Evolutionary conservation across 2,888 invertebrate species (phyloP), one percentile per base, ranked within the genome.

Genomic region (Amphipyra tragopoginis): DNA sequence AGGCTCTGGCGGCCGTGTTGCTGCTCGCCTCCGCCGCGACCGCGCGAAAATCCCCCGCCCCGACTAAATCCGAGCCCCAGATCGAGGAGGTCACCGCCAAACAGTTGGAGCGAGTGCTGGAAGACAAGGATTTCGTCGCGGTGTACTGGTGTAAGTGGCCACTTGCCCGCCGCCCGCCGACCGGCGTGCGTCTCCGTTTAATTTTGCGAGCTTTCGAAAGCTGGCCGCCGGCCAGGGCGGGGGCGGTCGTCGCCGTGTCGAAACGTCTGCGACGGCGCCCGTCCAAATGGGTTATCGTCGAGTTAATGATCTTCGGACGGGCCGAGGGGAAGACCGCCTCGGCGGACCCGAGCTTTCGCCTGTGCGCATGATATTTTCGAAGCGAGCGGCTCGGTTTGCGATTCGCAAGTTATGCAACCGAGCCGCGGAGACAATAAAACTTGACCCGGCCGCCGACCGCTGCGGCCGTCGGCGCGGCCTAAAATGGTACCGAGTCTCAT

Each of bases 1-100:
- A 90, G 90, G 92, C 91, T 88, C 87, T 93, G 83, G 90, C 88
- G 88, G 92, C 91, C 84, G 86, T 93, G 84, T 91, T 96, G 91
- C 94, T 96, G 90, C 94, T 96, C 86, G 90, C 93, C 91, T 92
- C 87, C 83, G 89, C 93, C 93, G 92, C 88, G 89, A 89, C 90
- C 87, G 90, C 93, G 90, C 85, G 92, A 87, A 95, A 94, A 75
- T 93, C 94, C 89, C 77, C 75, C 80, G 72, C 79, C 63, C 70
- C 77, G 64, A 72, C 82, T 81, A 94, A 94, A 82, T 86, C 87
- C 83, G 97, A 97, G 89, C 96, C 98, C 91, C 97, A 97, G 95
- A 98, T 98, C 96, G 98, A 98, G 95, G 98, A 98, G 95, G 98
- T 98, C 95, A 98, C 97, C 94, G 97, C 97, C 91, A 98, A 98